Evolutionary conservation across 1,140 invertebrate species (phyloP).

Genomic region (Drosophila rhopaloa): DNA sequence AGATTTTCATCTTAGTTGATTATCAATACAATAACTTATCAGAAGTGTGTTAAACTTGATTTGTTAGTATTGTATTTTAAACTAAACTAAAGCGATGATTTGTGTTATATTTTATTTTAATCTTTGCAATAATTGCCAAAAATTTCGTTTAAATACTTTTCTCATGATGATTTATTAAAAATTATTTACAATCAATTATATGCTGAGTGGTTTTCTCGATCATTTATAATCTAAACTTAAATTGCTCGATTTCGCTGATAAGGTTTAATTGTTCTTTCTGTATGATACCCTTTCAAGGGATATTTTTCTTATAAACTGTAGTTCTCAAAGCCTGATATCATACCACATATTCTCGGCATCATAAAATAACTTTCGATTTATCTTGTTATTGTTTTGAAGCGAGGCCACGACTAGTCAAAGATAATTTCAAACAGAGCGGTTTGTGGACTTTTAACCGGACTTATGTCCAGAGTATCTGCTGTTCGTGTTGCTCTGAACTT

Average conservation of each 20-base stretch:
- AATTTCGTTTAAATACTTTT: no score
- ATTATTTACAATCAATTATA: no score
- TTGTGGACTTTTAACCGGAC: not conserved
- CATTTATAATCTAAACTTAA: no score
- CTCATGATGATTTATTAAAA: no score
- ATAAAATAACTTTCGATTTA: conserved; percentile 2
- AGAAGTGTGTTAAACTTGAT: not conserved
- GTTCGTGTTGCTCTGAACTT: not conserved
- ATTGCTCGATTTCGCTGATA: no score
- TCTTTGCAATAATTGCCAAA: no score
- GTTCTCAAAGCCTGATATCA: not conserved
- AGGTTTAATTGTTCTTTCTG: no score
- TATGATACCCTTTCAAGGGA: no score
- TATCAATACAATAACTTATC: not conserved
- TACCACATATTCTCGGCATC: not conserved
- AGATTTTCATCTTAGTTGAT: not conserved
- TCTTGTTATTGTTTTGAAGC: conserved; percentile 29
- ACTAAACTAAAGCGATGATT: no score
- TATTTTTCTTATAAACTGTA: no score
- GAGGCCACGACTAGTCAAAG: conserved; percentile 2
- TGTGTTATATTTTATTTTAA: no score
- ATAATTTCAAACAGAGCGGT: conserved; percentile 3
- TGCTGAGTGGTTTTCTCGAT: no score
- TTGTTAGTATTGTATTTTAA: not conserved
- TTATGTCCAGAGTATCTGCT: conserved; percentile 22